These are phyloP conservation scores for Lepus americanus DNA, from an alignment of 2,113 vertebrate genomes.

Conservation along the genomic window DNA sequence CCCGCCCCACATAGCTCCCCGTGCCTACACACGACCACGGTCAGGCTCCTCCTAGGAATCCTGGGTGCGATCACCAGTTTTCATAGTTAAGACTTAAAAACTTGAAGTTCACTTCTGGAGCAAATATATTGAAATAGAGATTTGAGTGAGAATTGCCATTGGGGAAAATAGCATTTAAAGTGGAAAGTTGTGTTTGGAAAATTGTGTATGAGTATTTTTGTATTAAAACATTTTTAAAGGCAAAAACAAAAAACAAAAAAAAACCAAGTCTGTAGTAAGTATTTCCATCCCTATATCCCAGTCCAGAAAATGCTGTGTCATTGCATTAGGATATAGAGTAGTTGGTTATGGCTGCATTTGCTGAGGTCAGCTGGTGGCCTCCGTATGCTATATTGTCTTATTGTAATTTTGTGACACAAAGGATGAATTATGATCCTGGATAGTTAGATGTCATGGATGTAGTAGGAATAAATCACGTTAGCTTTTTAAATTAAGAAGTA, in stretches of 20 bases:
- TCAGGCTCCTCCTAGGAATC: slow-evolving; percentile 44
- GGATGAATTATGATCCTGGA: background rate
- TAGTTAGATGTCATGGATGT: background rate
- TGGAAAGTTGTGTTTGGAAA: slow-evolving; percentile 74
- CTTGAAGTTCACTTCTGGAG: slow-evolving; percentile 64
- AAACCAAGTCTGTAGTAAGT: background rate
- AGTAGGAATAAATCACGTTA: background rate
- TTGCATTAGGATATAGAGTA: background rate
- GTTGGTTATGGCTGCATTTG: slow-evolving; percentile 1
- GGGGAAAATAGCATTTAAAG: slow-evolving; percentile 70
- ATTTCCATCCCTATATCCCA: background rate
- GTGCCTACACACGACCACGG: background rate
- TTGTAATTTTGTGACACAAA: slow-evolving; percentile 49
- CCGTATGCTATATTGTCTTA: background rate
- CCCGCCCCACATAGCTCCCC: no score
- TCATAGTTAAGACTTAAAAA: slow-evolving; percentile 65
- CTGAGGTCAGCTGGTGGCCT: slow-evolving; percentile 53
- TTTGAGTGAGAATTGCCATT: slow-evolving; percentile 23
- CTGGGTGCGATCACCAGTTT: slow-evolving; percentile 42
- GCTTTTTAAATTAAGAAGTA: slow-evolving; percentile 27
- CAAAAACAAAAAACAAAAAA: background rate
- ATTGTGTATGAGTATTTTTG: slow-evolving; percentile 82
- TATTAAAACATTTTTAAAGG: slow-evolving; percentile 81
- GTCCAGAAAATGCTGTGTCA: slow-evolving; percentile 66
- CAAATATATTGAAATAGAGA: slow-evolving; percentile 51